Conservation (phyloP, 2,797 vertebrate species). For the Peromyscus eremicus region DNA sequence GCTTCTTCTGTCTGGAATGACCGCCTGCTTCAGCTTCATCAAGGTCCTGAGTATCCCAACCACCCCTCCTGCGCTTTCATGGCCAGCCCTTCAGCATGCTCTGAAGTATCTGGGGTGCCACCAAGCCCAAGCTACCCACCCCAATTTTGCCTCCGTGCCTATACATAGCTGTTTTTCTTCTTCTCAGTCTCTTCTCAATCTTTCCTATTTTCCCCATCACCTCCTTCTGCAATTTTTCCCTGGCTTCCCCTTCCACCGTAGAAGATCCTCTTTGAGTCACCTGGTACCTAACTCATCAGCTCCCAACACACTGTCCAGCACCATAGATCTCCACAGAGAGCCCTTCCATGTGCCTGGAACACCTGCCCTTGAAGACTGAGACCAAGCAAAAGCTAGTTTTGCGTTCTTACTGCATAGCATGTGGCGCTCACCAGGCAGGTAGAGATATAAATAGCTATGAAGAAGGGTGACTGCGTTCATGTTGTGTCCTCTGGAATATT, state of each 20-base stretch:
- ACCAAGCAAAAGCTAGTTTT: not conserved
- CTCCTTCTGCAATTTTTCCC: conserved; percentile 7
- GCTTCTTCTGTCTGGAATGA: not conserved
- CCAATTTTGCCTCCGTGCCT: not conserved
- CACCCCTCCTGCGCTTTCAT: conserved; percentile 1
- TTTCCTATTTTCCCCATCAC: not conserved
- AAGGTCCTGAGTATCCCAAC: not conserved
- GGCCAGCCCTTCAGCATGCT: not conserved
- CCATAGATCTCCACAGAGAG: rapidly evolving
- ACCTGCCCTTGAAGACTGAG: not conserved
- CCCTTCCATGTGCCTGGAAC: not conserved
- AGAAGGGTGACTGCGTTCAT: not conserved
- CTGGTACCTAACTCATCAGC: not conserved
- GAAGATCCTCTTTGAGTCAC: not conserved
- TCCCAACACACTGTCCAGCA: not conserved
- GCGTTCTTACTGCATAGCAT: not conserved
- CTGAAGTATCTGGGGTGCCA: not conserved
- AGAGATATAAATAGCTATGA: not conserved
- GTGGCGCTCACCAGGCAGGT: not conserved
- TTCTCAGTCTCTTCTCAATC: conserved; percentile 18
- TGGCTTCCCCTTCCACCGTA: not conserved
- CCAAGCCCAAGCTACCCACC: not conserved
- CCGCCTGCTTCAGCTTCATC: not conserved
- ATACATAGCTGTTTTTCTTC: not conserved
- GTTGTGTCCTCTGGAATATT: not conserved